Base-by-base conservation (phyloP, 2,113 vertebrate species). In the Sardina pilchardus region DNA sequence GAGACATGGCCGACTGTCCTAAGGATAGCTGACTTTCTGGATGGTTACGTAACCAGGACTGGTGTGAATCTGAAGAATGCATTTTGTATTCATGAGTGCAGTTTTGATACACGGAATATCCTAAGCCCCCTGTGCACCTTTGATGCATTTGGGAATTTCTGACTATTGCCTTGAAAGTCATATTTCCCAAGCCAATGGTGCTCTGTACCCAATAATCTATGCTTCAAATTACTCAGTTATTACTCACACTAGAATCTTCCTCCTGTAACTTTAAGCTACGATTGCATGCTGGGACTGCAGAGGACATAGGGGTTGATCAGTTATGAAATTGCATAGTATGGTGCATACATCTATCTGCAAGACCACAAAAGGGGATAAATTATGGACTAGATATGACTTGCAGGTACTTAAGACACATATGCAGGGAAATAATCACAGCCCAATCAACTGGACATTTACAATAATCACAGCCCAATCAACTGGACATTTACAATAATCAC, bases 111-210 rank as follows among this genome's bases (percentile, higher is more conserved):
- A 12, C 63, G 34, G n/a, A 34, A 34, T 45, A 26, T 10, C 63
- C 63, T 71, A 2, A 4, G 14, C 14, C 71, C 16, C 71, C 14
- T 78, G 14, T 67, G 26, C 12, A 67, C 63, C 63, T 26, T 30
- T 30, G 63, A 67, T 39, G 26, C 71, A 78, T n/a, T n/a, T 71
- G 26, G 71, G 71, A 26, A 39, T 36, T 78, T 78, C 30, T 17
- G 71, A 78, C 71, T 78, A 36, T 78, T 78, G 71, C 71, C 71
- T 78, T 78, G 71, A 78, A 78, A 17, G 71, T 78, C 71, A 34
- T 16, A 36, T 78, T 78, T 78, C 12, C 71, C 34, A 39, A 78
- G 14, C 71, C 71, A 36, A 34, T 78, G 34, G 71, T 12, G 34
- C 30, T 63, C 7, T 30, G 30, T 34, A 78, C 30, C 71, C 34